Evolutionary conservation across 2,113 vertebrate species (phyloP).

Genomic region (Camelus bactrianus): DNA sequence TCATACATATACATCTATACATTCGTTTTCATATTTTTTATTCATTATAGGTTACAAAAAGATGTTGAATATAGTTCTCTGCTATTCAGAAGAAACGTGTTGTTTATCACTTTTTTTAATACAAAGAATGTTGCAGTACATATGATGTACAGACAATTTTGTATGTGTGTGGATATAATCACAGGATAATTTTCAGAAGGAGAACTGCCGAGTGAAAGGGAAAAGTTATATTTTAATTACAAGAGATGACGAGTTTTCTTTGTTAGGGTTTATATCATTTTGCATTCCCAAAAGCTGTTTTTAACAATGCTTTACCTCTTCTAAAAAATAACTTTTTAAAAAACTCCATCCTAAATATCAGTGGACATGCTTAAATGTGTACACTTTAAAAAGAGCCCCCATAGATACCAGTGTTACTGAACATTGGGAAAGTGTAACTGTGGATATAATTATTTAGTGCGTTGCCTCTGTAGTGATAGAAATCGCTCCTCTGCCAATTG

Average conservation of each 20-base stretch:
- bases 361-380: not conserved
- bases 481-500: not conserved
- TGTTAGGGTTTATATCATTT: not conserved
- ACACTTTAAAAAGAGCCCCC: not conserved
- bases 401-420: not conserved
- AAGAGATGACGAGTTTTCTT: not conserved
- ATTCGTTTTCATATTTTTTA: too few relatives aligned
- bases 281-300: not conserved
- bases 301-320: not conserved
- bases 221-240: not conserved
- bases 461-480: not conserved
- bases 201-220: not conserved
- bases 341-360: not conserved
- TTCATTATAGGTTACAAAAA: too few relatives aligned
- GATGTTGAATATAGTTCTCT: too few relatives aligned
- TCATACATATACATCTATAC: too few relatives aligned
- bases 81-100: too few relatives aligned
- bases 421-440: not conserved
- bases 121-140: not conserved
- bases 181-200: not conserved
- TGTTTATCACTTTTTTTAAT: not conserved
- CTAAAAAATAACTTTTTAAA: not conserved
- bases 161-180: not conserved
- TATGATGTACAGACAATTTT: not conserved
- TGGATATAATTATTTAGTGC: not conserved